Conservation (phyloP, 2,888 invertebrate genomes). For the Patella ulyssiponensis region DNA sequence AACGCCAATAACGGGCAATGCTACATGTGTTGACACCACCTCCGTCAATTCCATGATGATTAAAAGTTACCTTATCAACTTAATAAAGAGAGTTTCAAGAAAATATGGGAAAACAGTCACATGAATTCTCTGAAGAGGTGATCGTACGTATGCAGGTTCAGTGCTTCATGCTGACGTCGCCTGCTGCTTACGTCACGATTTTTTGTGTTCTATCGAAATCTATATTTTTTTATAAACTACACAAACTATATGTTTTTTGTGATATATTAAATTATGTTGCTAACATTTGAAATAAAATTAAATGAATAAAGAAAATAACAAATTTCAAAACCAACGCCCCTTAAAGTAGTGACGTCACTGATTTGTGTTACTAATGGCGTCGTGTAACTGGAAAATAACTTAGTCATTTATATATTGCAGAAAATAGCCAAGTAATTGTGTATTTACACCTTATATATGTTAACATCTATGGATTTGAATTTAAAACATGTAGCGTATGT, state of each 20-base stretch:
- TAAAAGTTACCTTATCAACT: conserved; percentile 10
- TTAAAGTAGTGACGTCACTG: conserved; percentile 31
- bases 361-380: conserved; percentile 15
- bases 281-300: too few relatives aligned
- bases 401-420: background rate
- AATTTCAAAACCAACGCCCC: conserved; percentile 1
- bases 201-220: conserved; percentile 30
- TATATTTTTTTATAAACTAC: background rate
- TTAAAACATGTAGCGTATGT: too few relatives aligned
- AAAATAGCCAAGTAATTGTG: background rate
- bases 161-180: conserved; percentile 61
- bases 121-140: background rate
- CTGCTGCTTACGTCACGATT: conserved; percentile 57
- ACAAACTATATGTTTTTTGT: too few relatives aligned
- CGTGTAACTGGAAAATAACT: background rate
- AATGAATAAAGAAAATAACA: background rate
- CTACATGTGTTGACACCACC: conserved; percentile 74
- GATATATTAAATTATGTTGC: too few relatives aligned
- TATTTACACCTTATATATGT: too few relatives aligned
- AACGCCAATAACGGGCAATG: conserved; percentile 78
- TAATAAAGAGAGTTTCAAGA: conserved; percentile 30
- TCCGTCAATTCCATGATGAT: conserved; percentile 65
- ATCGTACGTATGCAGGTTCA: conserved; percentile 3
- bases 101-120: conserved; percentile 52
- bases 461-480: too few relatives aligned